Evolutionary conservation across 2,888 invertebrate species (phyloP), one percentile per base, ranked within the genome.

Genomic region (Ormyrus nitidulus): DNA sequence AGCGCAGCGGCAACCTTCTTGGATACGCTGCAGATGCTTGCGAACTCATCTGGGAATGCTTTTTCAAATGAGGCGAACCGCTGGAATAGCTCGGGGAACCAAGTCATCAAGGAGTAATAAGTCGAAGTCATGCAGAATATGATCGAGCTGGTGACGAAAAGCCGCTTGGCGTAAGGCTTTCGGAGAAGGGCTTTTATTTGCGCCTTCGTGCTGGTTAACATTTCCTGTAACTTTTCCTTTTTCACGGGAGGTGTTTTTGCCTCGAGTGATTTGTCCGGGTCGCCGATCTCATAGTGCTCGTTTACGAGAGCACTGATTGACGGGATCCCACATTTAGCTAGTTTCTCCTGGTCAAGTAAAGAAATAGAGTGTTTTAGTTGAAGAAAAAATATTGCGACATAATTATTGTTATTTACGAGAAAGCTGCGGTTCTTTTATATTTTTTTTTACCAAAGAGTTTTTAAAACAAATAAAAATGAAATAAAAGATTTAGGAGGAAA

Each of bases 61-160:
- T 90, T 89, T 87, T 95, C 95, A 88, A 94, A 95, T 85, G 94
- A 93, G 85, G 95, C 95, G 90, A 95, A 95, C 73, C 96, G 94
- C 90, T 86, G 85, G 91, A 97, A 97, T 84, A 97, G 91, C 89
- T 97, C 96, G 9, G 97, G 97, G 91, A 97, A 96, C 97, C 97
- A 97, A 88, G 97, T 93, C 94, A 96, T 96, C 66, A 97, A 91
- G 8, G 97, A 96, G 90, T 97, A 97, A 91, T 96, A 97, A 86
- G 97, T 96, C 91, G 95, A 94, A 59, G 95, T 95, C 82, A 96
- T 91, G 87, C 96, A 95, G 89, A 96, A 96, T 88, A 96, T 95
- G 83, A 96, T 95, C 66, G 94, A 91, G 88, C 96, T 95, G 70
- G 95, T 94, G 80, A 96, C 92, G 77, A 94, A 88, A 44, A 95